Conservation (phyloP, 2,797 vertebrate species). For the Epinephelus coioides region DNA sequence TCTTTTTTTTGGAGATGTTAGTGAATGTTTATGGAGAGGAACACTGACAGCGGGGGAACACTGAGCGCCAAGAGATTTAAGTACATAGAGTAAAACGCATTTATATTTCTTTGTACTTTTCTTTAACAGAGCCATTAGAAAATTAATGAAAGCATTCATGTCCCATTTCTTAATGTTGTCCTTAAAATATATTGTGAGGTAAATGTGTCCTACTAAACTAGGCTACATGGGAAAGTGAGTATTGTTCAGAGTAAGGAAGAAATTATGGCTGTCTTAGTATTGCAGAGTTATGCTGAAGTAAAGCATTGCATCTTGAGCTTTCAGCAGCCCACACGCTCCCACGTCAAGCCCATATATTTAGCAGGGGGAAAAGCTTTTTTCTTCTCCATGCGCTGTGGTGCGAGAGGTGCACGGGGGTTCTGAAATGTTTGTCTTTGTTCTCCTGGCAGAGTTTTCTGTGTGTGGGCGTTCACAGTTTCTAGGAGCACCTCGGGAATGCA, state of each 20-base stretch:
- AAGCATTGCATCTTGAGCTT: slow-evolving; percentile 77
- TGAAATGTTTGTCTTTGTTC: slow-evolving; percentile 87
- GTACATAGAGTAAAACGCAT: slow-evolving; percentile 9
- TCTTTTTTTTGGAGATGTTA: slow-evolving; percentile 62
- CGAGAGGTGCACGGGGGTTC: slow-evolving; percentile 80
- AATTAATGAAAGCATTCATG: slow-evolving; percentile 54
- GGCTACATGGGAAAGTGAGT: slow-evolving; percentile 60
- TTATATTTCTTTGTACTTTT: slow-evolving; percentile 45
- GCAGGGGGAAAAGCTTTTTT: slow-evolving; percentile 71
- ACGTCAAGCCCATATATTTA: slow-evolving; percentile 84
- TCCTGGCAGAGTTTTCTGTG: slow-evolving; percentile 79
- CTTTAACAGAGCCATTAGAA: slow-evolving; percentile 48
- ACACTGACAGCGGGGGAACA: slow-evolving; percentile 54
- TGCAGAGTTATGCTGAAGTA: slow-evolving; percentile 71
- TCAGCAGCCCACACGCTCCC: slow-evolving; percentile 82
- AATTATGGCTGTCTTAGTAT: slow-evolving; percentile 71
- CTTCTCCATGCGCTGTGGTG: slow-evolving; percentile 73
- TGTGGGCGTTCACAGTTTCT: slow-evolving; percentile 84
- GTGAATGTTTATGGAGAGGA: slow-evolving; percentile 62
- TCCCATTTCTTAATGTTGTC: slow-evolving; percentile 30
- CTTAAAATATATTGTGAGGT: slow-evolving; percentile 46
- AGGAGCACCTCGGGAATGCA: slow-evolving; percentile 84
- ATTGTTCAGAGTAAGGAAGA: slow-evolving; percentile 41
- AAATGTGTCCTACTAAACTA: slow-evolving; percentile 51
- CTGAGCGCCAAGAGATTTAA: slow-evolving; percentile 33